phyloP scores from a whole-genome alignment of 2,888 invertebrate species.

The Litoditis marina region DNA sequence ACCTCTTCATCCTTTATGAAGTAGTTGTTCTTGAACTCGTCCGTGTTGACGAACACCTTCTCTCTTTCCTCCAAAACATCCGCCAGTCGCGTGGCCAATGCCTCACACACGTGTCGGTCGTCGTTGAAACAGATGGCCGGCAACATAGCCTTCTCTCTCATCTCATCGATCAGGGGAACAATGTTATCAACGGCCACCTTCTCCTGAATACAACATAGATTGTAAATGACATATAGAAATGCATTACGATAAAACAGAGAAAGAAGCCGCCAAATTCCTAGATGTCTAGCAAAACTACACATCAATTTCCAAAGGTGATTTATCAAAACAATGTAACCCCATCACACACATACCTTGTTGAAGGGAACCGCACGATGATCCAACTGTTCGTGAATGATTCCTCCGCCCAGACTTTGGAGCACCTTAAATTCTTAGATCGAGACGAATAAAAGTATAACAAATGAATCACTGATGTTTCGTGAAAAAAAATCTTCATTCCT shows the following conservation, averaged over 20 bases:
- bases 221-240: not conserved
- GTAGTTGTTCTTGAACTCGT: conserved; percentile 55
- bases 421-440: too few species aligned
- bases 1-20: conserved; percentile 56
- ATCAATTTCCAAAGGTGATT: not conserved
- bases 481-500: too few species aligned
- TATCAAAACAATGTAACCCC: too few species aligned
- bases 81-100: conserved; percentile 35
- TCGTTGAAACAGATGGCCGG: conserved; percentile 61
- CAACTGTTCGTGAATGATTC: conserved; percentile 41
- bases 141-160: conserved; percentile 49
- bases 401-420: conserved; percentile 25
- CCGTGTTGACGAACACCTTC: conserved; percentile 42
- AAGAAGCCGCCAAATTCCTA: not conserved
- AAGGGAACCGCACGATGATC: conserved; percentile 39
- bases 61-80: conserved; percentile 51
- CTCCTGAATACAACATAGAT: conserved; percentile 15
- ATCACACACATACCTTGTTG: conserved; percentile 48
- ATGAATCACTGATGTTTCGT: too few species aligned
- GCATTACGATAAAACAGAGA: not conserved
- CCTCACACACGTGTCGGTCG: conserved; percentile 56
- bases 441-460: too few species aligned
- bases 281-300: not conserved
- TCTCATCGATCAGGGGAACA: conserved; percentile 49
- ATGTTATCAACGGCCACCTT: conserved; percentile 51